Evolutionary conservation across 2,888 invertebrate genomes (phyloP).

Genomic region (Scaeva pyrastri): DNA sequence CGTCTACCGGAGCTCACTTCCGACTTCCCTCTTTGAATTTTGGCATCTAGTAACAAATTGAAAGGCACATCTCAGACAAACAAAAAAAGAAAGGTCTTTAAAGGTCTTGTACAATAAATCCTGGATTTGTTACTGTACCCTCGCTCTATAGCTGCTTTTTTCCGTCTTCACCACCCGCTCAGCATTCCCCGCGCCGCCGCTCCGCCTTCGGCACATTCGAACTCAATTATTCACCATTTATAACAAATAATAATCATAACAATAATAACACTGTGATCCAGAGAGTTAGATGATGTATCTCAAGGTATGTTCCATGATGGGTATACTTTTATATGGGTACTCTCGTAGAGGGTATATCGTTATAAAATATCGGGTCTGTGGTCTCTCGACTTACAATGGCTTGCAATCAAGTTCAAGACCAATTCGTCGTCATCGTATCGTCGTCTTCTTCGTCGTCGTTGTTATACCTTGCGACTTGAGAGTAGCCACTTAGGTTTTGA

Average conservation of each 20-base stretch:
- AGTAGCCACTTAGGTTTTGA: slow-evolving; percentile 57
- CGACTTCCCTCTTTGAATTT: slow-evolving; percentile 49
- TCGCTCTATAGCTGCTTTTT: not conserved
- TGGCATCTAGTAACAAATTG: slow-evolving; percentile 72
- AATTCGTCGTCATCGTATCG: slow-evolving; percentile 45
- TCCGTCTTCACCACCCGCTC: not conserved
- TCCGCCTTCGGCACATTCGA: slow-evolving; percentile 27
- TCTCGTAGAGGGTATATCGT: not conserved
- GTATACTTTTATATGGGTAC: not conserved
- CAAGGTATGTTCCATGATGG: slow-evolving; percentile 13
- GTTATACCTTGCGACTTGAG: slow-evolving; percentile 6
- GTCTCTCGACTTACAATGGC: slow-evolving; percentile 45
- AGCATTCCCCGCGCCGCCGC: slow-evolving; percentile 3
- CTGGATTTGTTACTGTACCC: slow-evolving; percentile 33
- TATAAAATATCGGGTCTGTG: not conserved
- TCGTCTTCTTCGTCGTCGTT: slow-evolving; percentile 13
- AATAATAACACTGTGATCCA: slow-evolving; percentile 61
- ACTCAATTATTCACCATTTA: slow-evolving; percentile 71
- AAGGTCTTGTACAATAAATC: slow-evolving; percentile 60
- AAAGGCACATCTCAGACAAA: slow-evolving; percentile 47
- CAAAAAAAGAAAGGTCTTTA: slow-evolving; percentile 42
- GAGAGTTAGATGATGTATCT: slow-evolving; percentile 36
- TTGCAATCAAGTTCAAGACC: slow-evolving; percentile 72
- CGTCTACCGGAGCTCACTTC: not conserved
- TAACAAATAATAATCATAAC: slow-evolving; percentile 72